These are phyloP conservation scores for Cephonodes hylas DNA, from an alignment of 2,888 invertebrate genomes.

Conservation along the genomic window DNA sequence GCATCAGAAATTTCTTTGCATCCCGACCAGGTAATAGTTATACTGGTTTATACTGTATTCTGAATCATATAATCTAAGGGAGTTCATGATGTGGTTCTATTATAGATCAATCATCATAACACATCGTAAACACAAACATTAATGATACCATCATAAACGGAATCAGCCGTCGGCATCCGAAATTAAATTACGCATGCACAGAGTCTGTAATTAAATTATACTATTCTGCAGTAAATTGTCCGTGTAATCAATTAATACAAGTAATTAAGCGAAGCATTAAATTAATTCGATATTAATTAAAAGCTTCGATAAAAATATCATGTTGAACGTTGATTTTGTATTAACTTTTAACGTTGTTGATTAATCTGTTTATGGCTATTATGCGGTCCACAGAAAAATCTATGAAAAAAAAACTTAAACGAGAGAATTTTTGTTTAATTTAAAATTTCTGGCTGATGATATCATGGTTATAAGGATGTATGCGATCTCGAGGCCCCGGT, in stretches of 20 bases:
- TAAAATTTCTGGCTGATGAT: no score
- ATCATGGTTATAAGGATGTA: no score
- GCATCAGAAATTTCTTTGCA: no score
- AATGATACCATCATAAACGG: neutral
- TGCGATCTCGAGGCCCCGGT: no score
- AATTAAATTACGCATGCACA: neutral
- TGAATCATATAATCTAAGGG: no score
- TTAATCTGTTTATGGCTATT: neutral
- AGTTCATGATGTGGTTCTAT: no score
- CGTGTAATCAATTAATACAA: conserved; percentile 7
- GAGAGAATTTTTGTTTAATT: no score
- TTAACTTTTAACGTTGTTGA: neutral
- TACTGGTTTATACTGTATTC: no score
- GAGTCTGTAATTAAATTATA: conserved; percentile 6
- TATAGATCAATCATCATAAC: neutral
- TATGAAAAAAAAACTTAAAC: no score
- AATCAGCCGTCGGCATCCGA: neutral
- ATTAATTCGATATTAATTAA: conserved; percentile 6
- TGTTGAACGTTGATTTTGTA: neutral
- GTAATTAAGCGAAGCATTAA: neutral
- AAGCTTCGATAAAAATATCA: neutral
- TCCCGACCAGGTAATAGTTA: no score
- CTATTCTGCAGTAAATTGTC: neutral
- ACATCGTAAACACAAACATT: neutral
- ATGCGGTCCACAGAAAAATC: no score